Conservation (phyloP, 2,113 vertebrate genomes). For the Prinia subflava region DNA sequence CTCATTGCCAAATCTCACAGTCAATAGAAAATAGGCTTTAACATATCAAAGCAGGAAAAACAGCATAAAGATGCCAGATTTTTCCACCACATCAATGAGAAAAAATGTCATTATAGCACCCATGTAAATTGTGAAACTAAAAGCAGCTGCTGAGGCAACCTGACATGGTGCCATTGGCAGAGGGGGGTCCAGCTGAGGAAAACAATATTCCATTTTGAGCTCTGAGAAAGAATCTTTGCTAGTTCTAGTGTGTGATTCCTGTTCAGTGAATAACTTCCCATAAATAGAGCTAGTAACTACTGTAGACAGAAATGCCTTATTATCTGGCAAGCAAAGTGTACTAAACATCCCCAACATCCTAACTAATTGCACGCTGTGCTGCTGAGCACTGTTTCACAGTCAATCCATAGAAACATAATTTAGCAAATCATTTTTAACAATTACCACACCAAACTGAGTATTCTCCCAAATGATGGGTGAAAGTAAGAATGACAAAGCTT, state of each 20-base stretch:
- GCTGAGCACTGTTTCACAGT: background rate
- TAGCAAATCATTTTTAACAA: background rate
- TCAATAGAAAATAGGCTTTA: conserved; percentile 36
- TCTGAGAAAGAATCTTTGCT: conserved; percentile 26
- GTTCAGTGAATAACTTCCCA: conserved; percentile 29
- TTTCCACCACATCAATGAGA: conserved; percentile 39
- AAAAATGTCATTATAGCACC: conserved; percentile 35
- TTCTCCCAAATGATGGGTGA: background rate
- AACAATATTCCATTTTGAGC: conserved; percentile 65
- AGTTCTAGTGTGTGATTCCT: conserved; percentile 51
- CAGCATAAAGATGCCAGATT: conserved; percentile 32
- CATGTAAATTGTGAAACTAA: conserved; percentile 52
- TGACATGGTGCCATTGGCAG: conserved; percentile 41
- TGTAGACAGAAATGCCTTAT: background rate
- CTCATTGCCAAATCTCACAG: conserved; percentile 39
- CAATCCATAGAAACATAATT: background rate
- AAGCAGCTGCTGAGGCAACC: conserved; percentile 50
- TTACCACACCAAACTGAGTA: background rate
- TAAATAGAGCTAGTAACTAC: conserved; percentile 32
- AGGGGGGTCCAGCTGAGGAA: conserved; percentile 39
- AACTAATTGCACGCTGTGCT: background rate
- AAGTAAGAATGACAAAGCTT: background rate
- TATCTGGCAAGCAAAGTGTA: background rate
- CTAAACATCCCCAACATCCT: background rate
- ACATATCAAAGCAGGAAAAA: conserved; percentile 27